These are phyloP conservation scores for Neria commutata DNA, from an alignment of 2,888 invertebrate genomes.

Conservation along the genomic window DNA sequence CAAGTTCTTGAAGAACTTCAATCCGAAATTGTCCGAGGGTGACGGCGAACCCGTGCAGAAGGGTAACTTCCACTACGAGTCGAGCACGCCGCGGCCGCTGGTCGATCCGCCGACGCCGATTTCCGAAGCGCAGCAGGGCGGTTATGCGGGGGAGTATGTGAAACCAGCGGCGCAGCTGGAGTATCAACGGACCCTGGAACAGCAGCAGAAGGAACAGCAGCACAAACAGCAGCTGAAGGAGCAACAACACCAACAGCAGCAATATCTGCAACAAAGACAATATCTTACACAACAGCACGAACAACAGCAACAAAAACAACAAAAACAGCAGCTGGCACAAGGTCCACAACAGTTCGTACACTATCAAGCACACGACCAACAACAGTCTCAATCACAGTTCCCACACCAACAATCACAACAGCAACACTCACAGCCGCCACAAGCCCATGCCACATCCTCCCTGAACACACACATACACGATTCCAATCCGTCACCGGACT, in stretches of 20 bases:
- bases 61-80: conserved; percentile 50
- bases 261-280: background rate
- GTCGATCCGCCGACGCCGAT: conserved; percentile 13
- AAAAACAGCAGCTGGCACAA: too few species aligned
- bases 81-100: conserved; percentile 19
- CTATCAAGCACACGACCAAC: too few species aligned
- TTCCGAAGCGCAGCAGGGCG: conserved; percentile 5
- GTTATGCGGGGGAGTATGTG: conserved; percentile 24
- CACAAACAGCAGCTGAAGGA: conserved; percentile 15
- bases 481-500: background rate
- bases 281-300: too few species aligned
- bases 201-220: conserved; percentile 10
- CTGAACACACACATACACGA: background rate
- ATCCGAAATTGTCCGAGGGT: conserved; percentile 39
- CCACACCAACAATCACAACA: background rate
- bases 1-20: conserved; percentile 55
- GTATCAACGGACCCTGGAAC: conserved; percentile 31
- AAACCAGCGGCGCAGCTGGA: conserved; percentile 37
- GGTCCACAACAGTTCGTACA: too few species aligned
- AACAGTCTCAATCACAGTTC: too few species aligned
- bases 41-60: conserved; percentile 37
- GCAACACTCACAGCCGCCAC: background rate
- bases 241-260: conserved; percentile 14
- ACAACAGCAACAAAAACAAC: too few species aligned
- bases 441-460: background rate